A percentile compares a stretch with the other conserved stretches of the same genome.
Conservation (phyloP, 1,140 invertebrate genomes). For the Acyrthosiphon pisum region DNA sequence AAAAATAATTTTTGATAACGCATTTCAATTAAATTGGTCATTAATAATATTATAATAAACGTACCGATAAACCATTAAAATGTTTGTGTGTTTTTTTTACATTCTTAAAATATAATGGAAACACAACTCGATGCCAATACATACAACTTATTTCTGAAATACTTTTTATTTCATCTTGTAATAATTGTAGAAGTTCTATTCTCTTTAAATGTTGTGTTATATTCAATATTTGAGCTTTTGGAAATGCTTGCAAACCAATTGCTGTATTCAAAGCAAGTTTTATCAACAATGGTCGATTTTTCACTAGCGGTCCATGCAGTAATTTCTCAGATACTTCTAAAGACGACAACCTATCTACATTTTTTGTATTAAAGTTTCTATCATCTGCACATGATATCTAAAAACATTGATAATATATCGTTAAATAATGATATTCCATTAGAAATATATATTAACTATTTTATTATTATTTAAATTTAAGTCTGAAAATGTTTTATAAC, state of each 20-base stretch:
- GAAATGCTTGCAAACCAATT: constrained; percentile 67
- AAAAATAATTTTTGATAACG: not conserved
- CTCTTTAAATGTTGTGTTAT: constrained; percentile 69
- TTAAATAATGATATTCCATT: no score
- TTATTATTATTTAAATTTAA: not conserved
- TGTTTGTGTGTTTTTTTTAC: constrained; percentile 72
- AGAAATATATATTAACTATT: no score
- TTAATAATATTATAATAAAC: constrained; percentile 58
- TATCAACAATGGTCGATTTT: constrained; percentile 71
- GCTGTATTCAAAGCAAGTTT: constrained; percentile 74
- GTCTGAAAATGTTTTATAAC: not conserved
- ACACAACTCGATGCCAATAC: constrained; percentile 79
- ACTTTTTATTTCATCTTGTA: constrained; percentile 68
- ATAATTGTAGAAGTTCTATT: constrained; percentile 70
- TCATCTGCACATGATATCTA: constrained; percentile 66
- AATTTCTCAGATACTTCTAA: constrained; percentile 76
- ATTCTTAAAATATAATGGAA: constrained; percentile 79
- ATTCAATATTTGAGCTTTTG: constrained; percentile 66
- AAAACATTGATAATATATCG: constrained; percentile 56
- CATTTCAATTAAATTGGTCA: no score
- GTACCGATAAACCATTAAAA: constrained; percentile 69
- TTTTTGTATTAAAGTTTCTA: constrained; percentile 70
- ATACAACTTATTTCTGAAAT: constrained; percentile 79
- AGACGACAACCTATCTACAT: constrained; percentile 74
- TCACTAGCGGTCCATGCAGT: constrained; percentile 74